Base-by-base conservation (phyloP, 2,113 vertebrate genomes). In the Prochilodus magdalenae region DNA sequence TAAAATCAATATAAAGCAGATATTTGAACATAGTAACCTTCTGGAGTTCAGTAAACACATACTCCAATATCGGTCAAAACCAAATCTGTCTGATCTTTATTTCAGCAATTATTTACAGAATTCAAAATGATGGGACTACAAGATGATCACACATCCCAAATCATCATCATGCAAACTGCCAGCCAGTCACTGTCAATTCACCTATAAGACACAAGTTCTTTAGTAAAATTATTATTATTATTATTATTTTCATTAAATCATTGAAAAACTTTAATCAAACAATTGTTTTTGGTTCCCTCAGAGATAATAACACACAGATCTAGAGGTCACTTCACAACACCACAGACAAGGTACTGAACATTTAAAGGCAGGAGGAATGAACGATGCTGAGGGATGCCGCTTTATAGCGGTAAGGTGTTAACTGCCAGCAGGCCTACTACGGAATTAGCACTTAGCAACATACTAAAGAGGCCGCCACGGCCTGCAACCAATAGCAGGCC, bases 371-470 rank as follows among this genome's bases (percentile, higher is more conserved):
- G 51, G 55, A 77, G 65, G 30, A 70, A 53, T 47, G 66, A 24
- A n/a, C 40, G 51, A 76, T 4, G n/a, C 30, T 49, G 65, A 69
- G 59, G 20, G 30, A 71, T 55, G 30, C 24, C 78, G 77, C 78
- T 79, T 73, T 47, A 80, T 47, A 74, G 26, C 40, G 24, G 26
- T 75, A 69, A 85, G 70, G 82, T 73, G 82, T 69, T 84, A 87
- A 85, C 78, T 81, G 79, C 70, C 75, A 65, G 47, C 77, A 55
- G 74, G 51, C 65, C n/a, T 83, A 47, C 57, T 63, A 36, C 24
- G 20, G 75, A 53, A 86, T 84, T 86, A 87, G 44, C 84, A 84
- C 80, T 71, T 75, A 66, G 67, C 33, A 40, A 3, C 33, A 80
- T 72, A 67, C 18, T 79, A 79, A 82, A 84, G 71, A 84, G 76